A percentile compares a stretch with the other conserved stretches of the same genome.
These are phyloP conservation scores for Zophobas morio DNA, from an alignment of 1,140 invertebrate genomes.

Conservation along the genomic window DNA sequence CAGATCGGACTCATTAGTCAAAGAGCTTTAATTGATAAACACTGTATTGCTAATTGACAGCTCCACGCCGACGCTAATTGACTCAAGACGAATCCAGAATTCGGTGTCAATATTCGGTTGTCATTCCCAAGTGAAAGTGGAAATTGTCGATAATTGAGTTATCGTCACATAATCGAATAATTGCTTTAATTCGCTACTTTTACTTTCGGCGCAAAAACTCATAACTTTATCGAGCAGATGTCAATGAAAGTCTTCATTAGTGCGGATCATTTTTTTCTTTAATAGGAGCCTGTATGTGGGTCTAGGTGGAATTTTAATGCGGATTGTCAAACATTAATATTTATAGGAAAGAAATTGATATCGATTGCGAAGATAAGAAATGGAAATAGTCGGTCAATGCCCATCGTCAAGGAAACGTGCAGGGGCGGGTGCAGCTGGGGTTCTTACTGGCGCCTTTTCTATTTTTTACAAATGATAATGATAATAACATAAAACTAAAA, in stretches of 20 bases:
- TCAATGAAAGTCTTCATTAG: too few relatives aligned
- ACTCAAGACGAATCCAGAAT: neutral
- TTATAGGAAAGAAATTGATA: neutral
- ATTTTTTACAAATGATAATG: too few relatives aligned
- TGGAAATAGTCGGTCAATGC: neutral
- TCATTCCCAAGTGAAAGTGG: neutral
- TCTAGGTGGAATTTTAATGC: neutral
- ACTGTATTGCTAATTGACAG: conserved; percentile 2
- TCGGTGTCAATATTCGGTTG: neutral
- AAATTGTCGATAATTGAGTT: conserved; percentile 15
- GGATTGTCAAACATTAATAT: neutral
- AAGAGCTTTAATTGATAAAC: conserved; percentile 7
- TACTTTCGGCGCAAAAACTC: neutral
- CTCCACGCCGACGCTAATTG: conserved; percentile 7
- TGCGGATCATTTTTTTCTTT: neutral
- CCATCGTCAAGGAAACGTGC: neutral
- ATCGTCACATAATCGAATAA: neutral
- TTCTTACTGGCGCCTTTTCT: too few relatives aligned
- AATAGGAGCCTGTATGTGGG: neutral
- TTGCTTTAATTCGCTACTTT: conserved; percentile 4
- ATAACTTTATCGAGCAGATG: too few relatives aligned
- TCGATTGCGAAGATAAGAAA: neutral
- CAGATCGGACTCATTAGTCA: neutral
- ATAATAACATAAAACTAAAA: too few relatives aligned
- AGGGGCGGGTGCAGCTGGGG: neutral